Percentiles rank a stretch among this genome's conserved stretches.
Conservation (phyloP, 2,888 invertebrate genomes). For the Sipha maydis region DNA sequence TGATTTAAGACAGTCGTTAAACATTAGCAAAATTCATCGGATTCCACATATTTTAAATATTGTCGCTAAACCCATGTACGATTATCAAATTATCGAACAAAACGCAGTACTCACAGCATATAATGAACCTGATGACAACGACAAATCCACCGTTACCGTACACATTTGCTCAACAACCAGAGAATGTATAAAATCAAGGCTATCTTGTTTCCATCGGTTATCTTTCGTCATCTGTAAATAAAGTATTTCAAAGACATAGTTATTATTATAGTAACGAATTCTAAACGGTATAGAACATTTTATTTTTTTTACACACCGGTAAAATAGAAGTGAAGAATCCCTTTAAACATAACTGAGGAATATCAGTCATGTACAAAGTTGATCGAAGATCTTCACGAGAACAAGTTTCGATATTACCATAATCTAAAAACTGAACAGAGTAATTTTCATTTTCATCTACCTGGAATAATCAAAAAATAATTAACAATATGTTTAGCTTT, state of each 20-base stretch:
- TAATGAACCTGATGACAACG: not conserved
- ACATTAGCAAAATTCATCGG: too few species aligned
- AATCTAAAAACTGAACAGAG: slow-evolving; percentile 80
- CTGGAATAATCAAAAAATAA: not conserved
- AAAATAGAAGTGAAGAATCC: slow-evolving; percentile 69
- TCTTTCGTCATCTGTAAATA: slow-evolving; percentile 64
- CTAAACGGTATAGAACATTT: not conserved
- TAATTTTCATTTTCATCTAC: not conserved
- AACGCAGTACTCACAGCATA: slow-evolving; percentile 28
- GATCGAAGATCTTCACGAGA: slow-evolving; percentile 72
- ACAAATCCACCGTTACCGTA: slow-evolving; percentile 68
- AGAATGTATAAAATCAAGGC: slow-evolving; percentile 75
- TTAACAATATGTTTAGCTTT: not conserved
- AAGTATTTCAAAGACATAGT: not conserved
- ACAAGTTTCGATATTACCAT: slow-evolving; percentile 81
- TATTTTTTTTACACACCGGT: slow-evolving; percentile 37
- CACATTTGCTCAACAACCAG: slow-evolving; percentile 73
- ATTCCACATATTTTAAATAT: too few species aligned
- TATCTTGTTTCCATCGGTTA: slow-evolving; percentile 70
- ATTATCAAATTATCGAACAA: too few species aligned
- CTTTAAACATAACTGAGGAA: slow-evolving; percentile 76
- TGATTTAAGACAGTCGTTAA: too few species aligned
- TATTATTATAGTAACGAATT: not conserved
- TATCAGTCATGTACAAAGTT: slow-evolving; percentile 73
- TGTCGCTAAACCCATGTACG: too few species aligned